Evolutionary conservation across 2,888 invertebrate genomes (phyloP), one percentile per base, ranked within the genome.

Genomic region (Meiosimyza decipiens): DNA sequence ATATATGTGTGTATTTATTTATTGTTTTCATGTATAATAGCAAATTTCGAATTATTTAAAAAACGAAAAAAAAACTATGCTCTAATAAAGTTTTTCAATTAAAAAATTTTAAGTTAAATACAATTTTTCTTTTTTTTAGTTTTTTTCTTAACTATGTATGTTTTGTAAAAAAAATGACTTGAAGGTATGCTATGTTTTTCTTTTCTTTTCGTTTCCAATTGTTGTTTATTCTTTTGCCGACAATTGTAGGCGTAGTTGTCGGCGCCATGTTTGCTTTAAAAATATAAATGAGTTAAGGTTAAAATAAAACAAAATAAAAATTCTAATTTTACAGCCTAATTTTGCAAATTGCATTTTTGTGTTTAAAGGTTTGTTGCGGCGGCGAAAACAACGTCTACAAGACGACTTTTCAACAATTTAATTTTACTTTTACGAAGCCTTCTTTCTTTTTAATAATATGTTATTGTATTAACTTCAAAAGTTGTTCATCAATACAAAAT

Each of bases 91-190:
- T 13, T 60, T 60, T 28, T 5, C 40, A 57, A 33, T 60, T 60
- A 51, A 69, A 59, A 69, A 40, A 40, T 40, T 33, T 67, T 59
- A 59, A 49, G 68, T 69, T 22, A 50, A 57, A 59, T 22, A 54
- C 47, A 40, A 54, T 71, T 40, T 50, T 70, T 54, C 16, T 65
- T 74, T 76, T 73, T 69, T 77, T 73, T 70, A 74, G 71, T 76
- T 74, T 73, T n/a, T 71, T 76, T 73, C 75, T 75, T 72, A 72
- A 75, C 67, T 9, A 40, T 40, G 40, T 40, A 40, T 72, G 71
- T 70, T 74, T 75, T 71, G 70, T 73, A 76, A 74, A 73, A 73
- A 78, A 78, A 79, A 79, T 79, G 79, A 79, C 79, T 79, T 79
- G 79, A 79, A 77, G 75, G 75, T 79, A 79, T 79, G 78, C 77